phyloP scores from a whole-genome alignment of 2,888 invertebrate genomes.

The Ceratothoa steindachneri region DNA sequence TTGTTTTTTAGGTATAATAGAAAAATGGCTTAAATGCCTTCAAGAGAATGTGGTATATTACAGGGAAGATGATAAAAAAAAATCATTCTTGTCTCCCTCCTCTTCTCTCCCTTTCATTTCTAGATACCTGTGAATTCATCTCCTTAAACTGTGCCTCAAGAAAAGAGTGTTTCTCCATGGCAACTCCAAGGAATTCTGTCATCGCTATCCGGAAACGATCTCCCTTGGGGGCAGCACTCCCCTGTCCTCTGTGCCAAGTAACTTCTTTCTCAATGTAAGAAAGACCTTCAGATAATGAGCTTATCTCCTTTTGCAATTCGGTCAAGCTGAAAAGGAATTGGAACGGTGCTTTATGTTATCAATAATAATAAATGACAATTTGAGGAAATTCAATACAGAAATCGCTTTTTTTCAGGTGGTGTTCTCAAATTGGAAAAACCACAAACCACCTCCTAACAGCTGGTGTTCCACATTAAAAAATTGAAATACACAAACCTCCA shows the following conservation, averaged over 20 bases:
- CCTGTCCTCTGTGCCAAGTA: slow-evolving; percentile 74
- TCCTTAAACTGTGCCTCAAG: slow-evolving; percentile 88
- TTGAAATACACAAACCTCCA: too few species aligned
- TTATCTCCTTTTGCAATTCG: slow-evolving; percentile 86
- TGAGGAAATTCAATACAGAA: too few species aligned
- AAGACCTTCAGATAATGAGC: slow-evolving; percentile 73
- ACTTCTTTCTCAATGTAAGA: slow-evolving; percentile 83
- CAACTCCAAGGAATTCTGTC: slow-evolving; percentile 89
- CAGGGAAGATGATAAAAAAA: too few species aligned
- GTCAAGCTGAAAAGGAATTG: slow-evolving; percentile 61
- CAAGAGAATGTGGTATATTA: too few species aligned
- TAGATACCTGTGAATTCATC: slow-evolving; percentile 73
- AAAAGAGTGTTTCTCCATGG: slow-evolving; percentile 84
- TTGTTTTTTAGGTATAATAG: too few species aligned
- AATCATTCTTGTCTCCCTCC: too few species aligned
- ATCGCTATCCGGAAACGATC: slow-evolving; percentile 89
- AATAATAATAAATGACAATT: background rate
- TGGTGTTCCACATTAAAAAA: too few species aligned
- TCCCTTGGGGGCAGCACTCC: slow-evolving; percentile 57
- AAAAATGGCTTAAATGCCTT: too few species aligned
- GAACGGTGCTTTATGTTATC: background rate
- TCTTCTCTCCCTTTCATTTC: too few species aligned
- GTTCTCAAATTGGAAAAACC: too few species aligned
- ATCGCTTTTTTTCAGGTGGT: too few species aligned
- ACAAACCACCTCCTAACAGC: too few species aligned